phyloP scores from a whole-genome alignment of 92 coral and sea anemone genomes.

The Epizoanthus illoricatus region DNA sequence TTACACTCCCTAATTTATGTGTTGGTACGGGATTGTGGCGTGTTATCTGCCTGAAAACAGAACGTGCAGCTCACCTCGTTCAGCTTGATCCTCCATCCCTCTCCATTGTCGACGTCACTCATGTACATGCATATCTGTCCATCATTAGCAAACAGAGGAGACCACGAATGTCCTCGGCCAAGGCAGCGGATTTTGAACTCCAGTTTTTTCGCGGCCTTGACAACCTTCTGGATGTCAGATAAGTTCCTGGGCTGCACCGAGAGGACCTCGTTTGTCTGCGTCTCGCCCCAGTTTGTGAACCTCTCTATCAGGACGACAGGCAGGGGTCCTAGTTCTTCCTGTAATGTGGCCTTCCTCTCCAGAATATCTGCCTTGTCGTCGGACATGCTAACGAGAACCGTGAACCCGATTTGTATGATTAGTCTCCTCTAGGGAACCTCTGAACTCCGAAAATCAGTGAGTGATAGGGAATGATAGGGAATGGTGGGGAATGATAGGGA shows the following conservation, averaged over 20 bases:
- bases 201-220: background rate
- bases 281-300: slow-evolving; percentile 33
- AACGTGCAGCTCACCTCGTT: background rate
- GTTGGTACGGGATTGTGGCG: too few relatives aligned
- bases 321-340: slow-evolving; percentile 8
- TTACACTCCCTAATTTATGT: too few relatives aligned
- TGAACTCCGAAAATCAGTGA: too few relatives aligned
- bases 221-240: slow-evolving; percentile 12
- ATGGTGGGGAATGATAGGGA: too few relatives aligned
- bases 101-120: slow-evolving; percentile 24
- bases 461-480: too few relatives aligned
- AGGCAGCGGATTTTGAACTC: slow-evolving; percentile 30
- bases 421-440: background rate
- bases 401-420: background rate
- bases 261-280: slow-evolving; percentile 32
- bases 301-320: slow-evolving; percentile 25
- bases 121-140: slow-evolving; percentile 27
- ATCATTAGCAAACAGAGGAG: slow-evolving; percentile 30
- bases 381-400: background rate
- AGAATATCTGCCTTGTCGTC: background rate
- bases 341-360: slow-evolving; percentile 6
- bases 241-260: slow-evolving; percentile 31
- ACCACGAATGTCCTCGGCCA: slow-evolving; percentile 37
- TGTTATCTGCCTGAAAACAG: too few relatives aligned
- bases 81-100: slow-evolving; percentile 35